Evolutionary conservation across 2,113 vertebrate species (phyloP).

Genomic region (Psophia crepitans): DNA sequence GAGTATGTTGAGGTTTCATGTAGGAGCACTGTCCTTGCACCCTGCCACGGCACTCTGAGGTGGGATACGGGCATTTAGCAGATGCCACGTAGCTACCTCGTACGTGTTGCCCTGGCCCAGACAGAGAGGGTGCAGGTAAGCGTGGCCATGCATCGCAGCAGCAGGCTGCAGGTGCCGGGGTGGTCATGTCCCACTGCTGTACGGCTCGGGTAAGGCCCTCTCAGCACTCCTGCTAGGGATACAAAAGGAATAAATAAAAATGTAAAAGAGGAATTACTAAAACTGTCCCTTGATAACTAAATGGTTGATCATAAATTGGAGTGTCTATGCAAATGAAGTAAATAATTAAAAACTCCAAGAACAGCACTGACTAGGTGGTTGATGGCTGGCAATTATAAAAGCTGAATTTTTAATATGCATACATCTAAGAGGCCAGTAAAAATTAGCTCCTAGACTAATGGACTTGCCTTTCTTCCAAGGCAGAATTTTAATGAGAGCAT

Average conservation of each 20-base stretch:
- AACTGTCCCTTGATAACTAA: slow-evolving; percentile 76
- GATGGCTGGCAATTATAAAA: slow-evolving; percentile 84
- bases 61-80: background rate
- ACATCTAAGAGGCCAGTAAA: slow-evolving; percentile 81
- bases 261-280: slow-evolving; percentile 70
- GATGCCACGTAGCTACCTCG: accelerated
- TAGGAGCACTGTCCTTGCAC: background rate
- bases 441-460: slow-evolving; percentile 82
- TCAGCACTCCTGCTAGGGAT: background rate
- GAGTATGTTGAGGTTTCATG: background rate
- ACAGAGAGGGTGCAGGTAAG: no score
- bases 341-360: slow-evolving; percentile 83
- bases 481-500: slow-evolving; percentile 82
- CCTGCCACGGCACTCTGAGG: accelerated
- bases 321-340: slow-evolving; percentile 84
- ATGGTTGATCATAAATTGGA: slow-evolving; percentile 79
- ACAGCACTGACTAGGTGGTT: slow-evolving; percentile 80
- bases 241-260: slow-evolving; percentile 74
- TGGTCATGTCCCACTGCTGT: background rate
- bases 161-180: background rate
- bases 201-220: background rate
- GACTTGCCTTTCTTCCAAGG: slow-evolving; percentile 79
- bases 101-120: background rate
- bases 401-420: slow-evolving; percentile 81
- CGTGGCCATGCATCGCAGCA: accelerated